Base-by-base conservation (phyloP, 2,797 vertebrate species). In the Salmo trutta region DNA sequence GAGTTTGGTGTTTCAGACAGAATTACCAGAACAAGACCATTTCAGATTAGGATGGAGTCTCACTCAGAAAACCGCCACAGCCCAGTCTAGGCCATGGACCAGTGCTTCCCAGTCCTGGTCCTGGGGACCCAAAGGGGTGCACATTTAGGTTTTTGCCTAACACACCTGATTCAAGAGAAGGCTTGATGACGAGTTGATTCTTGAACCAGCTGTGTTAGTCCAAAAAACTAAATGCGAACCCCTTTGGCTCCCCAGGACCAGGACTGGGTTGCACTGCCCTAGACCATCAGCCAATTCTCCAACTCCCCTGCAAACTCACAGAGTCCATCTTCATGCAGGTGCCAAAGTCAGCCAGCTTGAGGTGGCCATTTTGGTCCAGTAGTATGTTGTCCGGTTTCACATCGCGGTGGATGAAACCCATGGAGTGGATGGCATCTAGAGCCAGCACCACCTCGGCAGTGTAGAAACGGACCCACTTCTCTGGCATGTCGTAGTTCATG, bases 321-420 rank as follows among this genome's bases (percentile, higher is more conserved):
- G 95, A 93, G 91, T 99, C 96, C 98, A 99, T 98, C 93, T 95
- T 99, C 97, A 99, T 98, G 85, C 98, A 99, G 0, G 98, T 99
- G 91, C 98, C 98, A 74, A 99, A 99, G 90, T 99, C 98, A 4
- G 98, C 97, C 77, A 99, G 94, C 86, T 99, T 99, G 77, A 99
- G 93, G 89, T 99, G 98, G 71, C 98, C 98, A 0, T 93, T 75
- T 68, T 94, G 94, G 92, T 99, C 98, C 86, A 99, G 94, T 75
- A 99, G 95, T 97, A 99, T 98, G 88, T 99, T 99, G 92, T 99
- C 98, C 0, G 97, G 98, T 83, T 99, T 99, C 59, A 99, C 92
- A 79, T 99, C 98, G 2, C 98, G 93, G 88, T 99, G 98, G 90
- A 99, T 98, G 90, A 99, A 95, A 85, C 98, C 97, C 96, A 99